These are phyloP conservation scores for Anguilla anguilla DNA, from an alignment of 2,797 vertebrate genomes.

Conservation along the genomic window DNA sequence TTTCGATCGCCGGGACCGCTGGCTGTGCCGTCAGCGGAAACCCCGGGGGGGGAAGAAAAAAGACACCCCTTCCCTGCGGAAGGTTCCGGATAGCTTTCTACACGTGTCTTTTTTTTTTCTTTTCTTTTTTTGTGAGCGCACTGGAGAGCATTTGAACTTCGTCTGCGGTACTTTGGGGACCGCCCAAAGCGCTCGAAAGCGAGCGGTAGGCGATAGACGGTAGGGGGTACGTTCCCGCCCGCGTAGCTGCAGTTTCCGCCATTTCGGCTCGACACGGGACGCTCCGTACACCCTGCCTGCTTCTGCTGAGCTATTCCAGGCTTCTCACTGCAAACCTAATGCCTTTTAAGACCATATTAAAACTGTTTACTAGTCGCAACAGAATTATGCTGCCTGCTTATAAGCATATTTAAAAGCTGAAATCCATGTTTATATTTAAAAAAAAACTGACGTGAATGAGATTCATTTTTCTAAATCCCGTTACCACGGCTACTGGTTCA, in stretches of 20 bases:
- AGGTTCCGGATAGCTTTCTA: background rate
- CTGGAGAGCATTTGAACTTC: background rate
- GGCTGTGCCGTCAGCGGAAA: background rate
- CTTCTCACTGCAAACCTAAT: background rate
- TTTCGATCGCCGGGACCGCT: background rate
- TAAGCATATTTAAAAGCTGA: background rate
- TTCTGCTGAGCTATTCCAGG: background rate
- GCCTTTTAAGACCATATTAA: background rate
- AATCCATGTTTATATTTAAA: background rate
- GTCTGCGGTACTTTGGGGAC: background rate
- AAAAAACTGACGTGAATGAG: background rate
- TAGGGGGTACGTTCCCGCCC: no score
- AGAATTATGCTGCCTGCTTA: background rate
- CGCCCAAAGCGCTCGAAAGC: background rate
- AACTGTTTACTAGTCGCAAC: background rate
- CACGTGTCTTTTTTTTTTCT: no score
- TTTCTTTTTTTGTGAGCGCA: background rate
- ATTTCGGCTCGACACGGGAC: background rate
- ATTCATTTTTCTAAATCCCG: background rate
- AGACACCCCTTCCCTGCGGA: background rate
- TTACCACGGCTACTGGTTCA: background rate
- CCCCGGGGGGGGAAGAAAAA: background rate
- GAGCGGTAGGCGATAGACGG: no score
- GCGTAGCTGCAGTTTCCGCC: background rate
- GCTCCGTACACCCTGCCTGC: no score